phyloP scores from a whole-genome alignment of 2,888 invertebrate species.

The Marronus borbonicus region DNA sequence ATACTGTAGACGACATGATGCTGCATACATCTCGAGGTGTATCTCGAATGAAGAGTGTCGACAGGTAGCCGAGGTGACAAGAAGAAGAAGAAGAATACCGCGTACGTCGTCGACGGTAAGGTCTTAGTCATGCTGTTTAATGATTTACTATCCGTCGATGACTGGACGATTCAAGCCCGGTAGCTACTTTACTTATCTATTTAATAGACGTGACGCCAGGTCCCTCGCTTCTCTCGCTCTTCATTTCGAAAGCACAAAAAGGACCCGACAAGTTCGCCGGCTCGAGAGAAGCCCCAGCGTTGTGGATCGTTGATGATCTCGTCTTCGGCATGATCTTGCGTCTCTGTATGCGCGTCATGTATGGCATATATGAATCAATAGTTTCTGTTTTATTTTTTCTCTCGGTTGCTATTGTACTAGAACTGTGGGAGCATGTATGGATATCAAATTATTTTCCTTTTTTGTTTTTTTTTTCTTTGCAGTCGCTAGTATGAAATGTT shows the following conservation, averaged over 20 bases:
- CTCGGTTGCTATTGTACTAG: too few relatives aligned
- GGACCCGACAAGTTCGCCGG: background rate
- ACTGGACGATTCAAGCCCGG: constrained; percentile 68
- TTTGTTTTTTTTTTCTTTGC: background rate
- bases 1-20: too few relatives aligned
- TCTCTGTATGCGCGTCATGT: too few relatives aligned
- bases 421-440: too few relatives aligned
- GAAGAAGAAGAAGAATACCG: constrained; percentile 40
- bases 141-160: constrained; percentile 67
- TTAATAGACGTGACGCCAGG: constrained; percentile 69
- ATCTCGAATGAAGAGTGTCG: constrained; percentile 40
- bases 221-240: constrained; percentile 25
- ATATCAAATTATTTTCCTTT: background rate
- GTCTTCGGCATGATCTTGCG: too few relatives aligned
- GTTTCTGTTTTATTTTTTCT: too few relatives aligned
- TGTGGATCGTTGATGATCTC: too few relatives aligned
- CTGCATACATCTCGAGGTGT: background rate
- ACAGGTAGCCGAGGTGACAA: constrained; percentile 53
- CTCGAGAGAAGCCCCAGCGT: too few relatives aligned
- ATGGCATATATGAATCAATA: too few relatives aligned
- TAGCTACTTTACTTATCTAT: constrained; percentile 70
- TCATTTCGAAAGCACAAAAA: constrained; percentile 17
- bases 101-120: constrained; percentile 16
- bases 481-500: too few relatives aligned
- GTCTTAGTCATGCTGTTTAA: constrained; percentile 67